Evolutionary conservation across 1,140 invertebrate genomes (phyloP), one percentile per base, ranked within the genome.

Genomic region (Lysiphlebus fabarum): DNA sequence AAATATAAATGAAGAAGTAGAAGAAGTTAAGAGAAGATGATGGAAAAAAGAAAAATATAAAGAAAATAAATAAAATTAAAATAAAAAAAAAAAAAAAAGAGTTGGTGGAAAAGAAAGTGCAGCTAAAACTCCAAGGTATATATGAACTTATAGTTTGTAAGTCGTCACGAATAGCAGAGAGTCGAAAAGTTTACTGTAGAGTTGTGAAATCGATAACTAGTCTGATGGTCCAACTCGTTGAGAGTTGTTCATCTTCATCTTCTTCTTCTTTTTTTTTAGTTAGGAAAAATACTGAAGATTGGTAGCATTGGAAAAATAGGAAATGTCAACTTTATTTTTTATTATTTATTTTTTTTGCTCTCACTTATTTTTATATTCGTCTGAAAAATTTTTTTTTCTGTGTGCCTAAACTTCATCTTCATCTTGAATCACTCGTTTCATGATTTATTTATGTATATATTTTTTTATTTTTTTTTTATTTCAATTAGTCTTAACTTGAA

Each of bases 141-240:
- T 41, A 42, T 53, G 37, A 36, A 53, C 41, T 53, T 42, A 38
- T 26, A 42, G 34, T 53, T 53, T 4, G n/a, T 17, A 51, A 51
- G 51, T 42, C 38, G 51, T 53, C 51, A 53, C 51, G 51, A 42
- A 42, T 41, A 42, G 36, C 40, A 42, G 37, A 42, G 38, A 53
- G 26, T 26, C 33, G 36, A 36, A 26, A 4, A 49, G 14, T 14
- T 49, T 5, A 49, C 37, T 26, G 12, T 42, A 5, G 41, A 53
- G 36, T 53, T 37, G 38, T 41, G 40, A 41, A 53, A 53, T 53
- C 51, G 38, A 53, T 53, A 53, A 41, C 38, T 38, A 49, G 47
- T 8, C 47, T 17, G 5, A 49, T 26, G 33, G 10, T 34, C 5
- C 33, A 10, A 17, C 33, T 11, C 26, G 47, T 6, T 11, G 11